Percentiles rank a stretch among this genome's conserved stretches.
These are phyloP conservation scores for Apaloderma vittatum DNA, from an alignment of 2,113 vertebrate genomes.

Conservation along the genomic window DNA sequence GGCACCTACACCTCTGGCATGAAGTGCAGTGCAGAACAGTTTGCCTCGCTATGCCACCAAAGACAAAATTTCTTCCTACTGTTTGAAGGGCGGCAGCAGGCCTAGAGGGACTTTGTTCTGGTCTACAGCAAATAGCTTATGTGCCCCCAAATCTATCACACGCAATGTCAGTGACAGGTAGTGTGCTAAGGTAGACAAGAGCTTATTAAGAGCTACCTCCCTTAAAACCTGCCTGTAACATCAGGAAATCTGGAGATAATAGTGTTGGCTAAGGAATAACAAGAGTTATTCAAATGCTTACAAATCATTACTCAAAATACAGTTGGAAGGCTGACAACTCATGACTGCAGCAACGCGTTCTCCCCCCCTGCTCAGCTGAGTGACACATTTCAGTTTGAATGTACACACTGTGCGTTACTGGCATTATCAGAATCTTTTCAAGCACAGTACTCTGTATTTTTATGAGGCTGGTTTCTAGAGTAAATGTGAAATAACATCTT, in stretches of 20 bases:
- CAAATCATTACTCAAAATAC: not conserved
- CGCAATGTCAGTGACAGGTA: not conserved
- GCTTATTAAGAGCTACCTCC: not conserved
- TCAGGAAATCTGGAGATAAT: not conserved
- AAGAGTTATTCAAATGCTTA: not conserved
- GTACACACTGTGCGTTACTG: not conserved
- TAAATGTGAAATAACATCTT: not conserved
- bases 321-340: not conserved
- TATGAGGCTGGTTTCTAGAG: not conserved
- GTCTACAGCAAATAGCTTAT: not conserved
- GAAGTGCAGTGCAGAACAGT: accelerated
- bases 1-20: not conserved
- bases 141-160: not conserved
- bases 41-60: not conserved
- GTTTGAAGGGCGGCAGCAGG: not conserved
- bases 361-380: not conserved
- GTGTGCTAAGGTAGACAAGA: not conserved
- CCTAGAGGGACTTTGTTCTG: not conserved
- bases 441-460: not conserved
- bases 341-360: not conserved
- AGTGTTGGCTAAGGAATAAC: not conserved
- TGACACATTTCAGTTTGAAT: not conserved
- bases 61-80: not conserved
- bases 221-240: not conserved
- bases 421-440: not conserved